A percentile compares a stretch with the other conserved stretches of the same genome.
Evolutionary conservation across 2,797 vertebrate species (phyloP).

Genomic region (Enteromius treurensis): DNA sequence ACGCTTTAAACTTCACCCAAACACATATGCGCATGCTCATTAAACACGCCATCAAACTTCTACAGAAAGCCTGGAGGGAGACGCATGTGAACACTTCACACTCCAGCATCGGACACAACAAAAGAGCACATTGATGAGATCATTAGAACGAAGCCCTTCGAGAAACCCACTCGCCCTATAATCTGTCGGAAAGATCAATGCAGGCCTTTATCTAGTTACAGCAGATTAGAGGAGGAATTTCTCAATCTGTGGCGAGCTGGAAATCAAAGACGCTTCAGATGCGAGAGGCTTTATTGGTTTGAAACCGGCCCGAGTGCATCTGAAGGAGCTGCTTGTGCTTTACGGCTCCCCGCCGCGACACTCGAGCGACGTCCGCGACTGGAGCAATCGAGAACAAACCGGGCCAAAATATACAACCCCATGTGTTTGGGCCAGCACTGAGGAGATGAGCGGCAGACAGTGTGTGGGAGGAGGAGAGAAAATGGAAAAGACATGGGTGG

Average conservation of each 20-base stretch:
- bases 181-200: constrained; percentile 36
- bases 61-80: constrained; percentile 9
- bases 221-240: constrained; percentile 42
- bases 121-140: background rate
- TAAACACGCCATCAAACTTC: constrained; percentile 17
- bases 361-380: background rate
- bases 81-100: background rate
- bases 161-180: background rate
- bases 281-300: constrained; percentile 13
- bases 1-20: constrained; percentile 25
- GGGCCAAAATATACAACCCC: constrained; percentile 8
- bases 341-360: background rate
- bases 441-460: background rate
- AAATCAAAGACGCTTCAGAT: constrained; percentile 29
- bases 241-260: background rate
- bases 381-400: background rate
- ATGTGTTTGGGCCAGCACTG: background rate
- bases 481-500: background rate
- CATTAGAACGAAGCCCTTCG: constrained; percentile 7
- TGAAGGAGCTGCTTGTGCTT: background rate
- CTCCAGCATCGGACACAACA: background rate
- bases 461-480: background rate
- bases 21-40: background rate
- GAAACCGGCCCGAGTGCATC: constrained; percentile 27
- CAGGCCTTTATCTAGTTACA: constrained; percentile 33